Base-by-base conservation (phyloP, 2,888 invertebrate species). In the Cecidostiba fungosa region DNA sequence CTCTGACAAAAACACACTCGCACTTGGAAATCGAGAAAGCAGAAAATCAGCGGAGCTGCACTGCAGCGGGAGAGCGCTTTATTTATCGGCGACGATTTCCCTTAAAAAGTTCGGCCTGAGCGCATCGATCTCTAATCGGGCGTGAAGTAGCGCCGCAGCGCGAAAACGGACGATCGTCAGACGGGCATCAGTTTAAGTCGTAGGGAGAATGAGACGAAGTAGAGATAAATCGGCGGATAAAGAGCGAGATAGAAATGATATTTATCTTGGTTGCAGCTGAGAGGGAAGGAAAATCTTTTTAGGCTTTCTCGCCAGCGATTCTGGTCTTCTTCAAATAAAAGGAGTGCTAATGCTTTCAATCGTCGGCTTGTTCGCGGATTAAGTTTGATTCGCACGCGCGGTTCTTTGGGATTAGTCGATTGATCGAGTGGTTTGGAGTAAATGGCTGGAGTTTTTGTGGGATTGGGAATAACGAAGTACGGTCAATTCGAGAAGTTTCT, bases 81-180 rank as follows among this genome's bases (percentile, higher is more conserved):
- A 86, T 86, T 86, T 83, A 86, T 83, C 54, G 86, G 36, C 39
- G 59, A 54, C 80, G 80, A 83, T 86, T 86, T 84, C 32, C 78
- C 82, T 77, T 74, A 70, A 81, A 81, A 84, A 86, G 73, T 78
- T 74, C 43, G 23, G 73, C 36, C 73, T 19, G 50, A 23, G 72
- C 73, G 84, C 85, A 80, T 85, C 74, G 85, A 84, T 85, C 84
- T 84, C 77, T 78, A 87, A 85, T 87, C 85, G 66, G 85, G 81
- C 85, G 82, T 73, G 74, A 87, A 82, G 83, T 84, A 77, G 77
- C 78, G 72, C 8, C 50, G 26, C 54, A 8, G n/a, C 14, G 54
- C 78, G 84, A 84, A 84, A 85, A 83, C 72, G 74, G 81, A 50
- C 79, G 76, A 54, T 80, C 85, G 82, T 80, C 77, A 83, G 54